Percentiles rank a stretch among this genome's conserved stretches.
These are phyloP conservation scores for Babylonia areolata DNA, from an alignment of 1,140 invertebrate genomes.

Conservation along the genomic window DNA sequence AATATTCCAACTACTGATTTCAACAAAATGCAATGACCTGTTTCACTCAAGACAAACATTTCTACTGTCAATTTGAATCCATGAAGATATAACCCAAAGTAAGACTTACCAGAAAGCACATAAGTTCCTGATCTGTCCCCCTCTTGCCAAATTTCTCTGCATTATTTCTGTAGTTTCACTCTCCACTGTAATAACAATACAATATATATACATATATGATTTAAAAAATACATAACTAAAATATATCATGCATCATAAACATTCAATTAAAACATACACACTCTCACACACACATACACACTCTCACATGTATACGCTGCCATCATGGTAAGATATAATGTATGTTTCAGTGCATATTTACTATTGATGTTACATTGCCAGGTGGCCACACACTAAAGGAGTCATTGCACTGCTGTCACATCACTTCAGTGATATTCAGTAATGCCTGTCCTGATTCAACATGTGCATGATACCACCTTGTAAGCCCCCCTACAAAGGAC, in stretches of 20 bases:
- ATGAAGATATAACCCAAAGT: neutral
- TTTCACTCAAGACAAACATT: too few relatives aligned
- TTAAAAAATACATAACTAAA: neutral
- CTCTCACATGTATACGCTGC: neutral
- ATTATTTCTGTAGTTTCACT: neutral
- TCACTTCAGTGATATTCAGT: too few relatives aligned
- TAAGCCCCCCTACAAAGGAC: neutral
- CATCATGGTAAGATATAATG: neutral
- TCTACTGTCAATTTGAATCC: neutral
- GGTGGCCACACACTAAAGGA: neutral
- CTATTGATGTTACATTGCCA: too few relatives aligned
- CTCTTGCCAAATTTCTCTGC: neutral
- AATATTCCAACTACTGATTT: too few relatives aligned
- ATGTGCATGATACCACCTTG: too few relatives aligned
- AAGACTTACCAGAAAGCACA: neutral
- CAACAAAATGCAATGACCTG: too few relatives aligned
- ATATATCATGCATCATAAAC: neutral
- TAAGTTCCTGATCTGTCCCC: neutral
- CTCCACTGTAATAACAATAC: neutral
- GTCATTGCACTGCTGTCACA: too few relatives aligned
- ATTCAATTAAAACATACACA: neutral
- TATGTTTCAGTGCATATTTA: neutral
- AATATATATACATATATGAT: too few relatives aligned
- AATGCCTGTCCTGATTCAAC: too few relatives aligned
- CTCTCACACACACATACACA: constrained; percentile 4